These are phyloP conservation scores for Stenoptilia bipunctidactyla DNA, from an alignment of 2,888 invertebrate genomes.

Conservation along the genomic window DNA sequence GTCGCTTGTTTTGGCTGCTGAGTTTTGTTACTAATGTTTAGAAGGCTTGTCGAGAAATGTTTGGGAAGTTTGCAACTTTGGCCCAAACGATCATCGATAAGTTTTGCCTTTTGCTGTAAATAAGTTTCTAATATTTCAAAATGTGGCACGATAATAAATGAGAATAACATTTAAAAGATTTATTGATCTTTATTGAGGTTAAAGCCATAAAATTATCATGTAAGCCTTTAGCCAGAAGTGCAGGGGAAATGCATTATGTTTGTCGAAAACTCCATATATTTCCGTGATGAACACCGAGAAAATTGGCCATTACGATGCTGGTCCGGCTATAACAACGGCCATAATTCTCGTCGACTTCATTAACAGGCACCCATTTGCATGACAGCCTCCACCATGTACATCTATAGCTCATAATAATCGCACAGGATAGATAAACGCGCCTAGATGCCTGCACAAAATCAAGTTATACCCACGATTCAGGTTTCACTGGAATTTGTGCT, in stretches of 20 bases:
- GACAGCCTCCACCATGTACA: constrained; percentile 43
- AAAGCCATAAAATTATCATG: not conserved
- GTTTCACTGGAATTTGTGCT: constrained; percentile 23
- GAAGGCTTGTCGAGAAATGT: no score
- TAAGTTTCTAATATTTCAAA: no score
- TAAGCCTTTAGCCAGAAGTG: constrained; percentile 30
- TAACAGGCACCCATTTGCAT: constrained; percentile 70
- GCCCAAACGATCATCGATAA: no score
- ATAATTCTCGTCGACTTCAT: constrained; percentile 69
- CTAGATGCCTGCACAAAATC: constrained; percentile 24
- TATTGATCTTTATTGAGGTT: no score
- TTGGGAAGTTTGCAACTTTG: no score
- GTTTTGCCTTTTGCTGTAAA: no score
- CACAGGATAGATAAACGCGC: constrained; percentile 29
- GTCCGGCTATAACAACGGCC: constrained; percentile 63
- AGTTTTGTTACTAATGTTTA: no score
- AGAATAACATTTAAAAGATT: no score
- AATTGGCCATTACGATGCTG: constrained; percentile 60
- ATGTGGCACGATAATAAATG: no score
- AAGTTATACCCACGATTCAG: constrained; percentile 7
- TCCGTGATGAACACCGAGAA: constrained; percentile 60
- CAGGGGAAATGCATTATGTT: constrained; percentile 41
- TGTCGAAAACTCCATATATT: constrained; percentile 54
- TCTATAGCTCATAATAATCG: constrained; percentile 46
- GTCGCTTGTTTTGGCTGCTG: not conserved